Conservation (phyloP, 2,113 vertebrate species). For the Baryphthengus martii region DNA sequence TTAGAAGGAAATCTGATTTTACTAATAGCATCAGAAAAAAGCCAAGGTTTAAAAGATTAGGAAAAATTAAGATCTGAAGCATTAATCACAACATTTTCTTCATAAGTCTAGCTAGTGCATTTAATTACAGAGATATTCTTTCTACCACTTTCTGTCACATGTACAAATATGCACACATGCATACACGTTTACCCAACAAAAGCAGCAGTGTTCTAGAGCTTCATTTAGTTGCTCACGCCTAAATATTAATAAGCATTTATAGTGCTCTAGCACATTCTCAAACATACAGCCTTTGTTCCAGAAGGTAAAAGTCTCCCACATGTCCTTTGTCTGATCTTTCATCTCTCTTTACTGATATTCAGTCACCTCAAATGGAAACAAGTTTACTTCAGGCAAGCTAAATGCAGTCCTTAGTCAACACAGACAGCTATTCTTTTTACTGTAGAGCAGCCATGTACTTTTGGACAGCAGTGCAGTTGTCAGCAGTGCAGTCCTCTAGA, state of each 20-base stretch:
- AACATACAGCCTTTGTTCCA: fast-evolving
- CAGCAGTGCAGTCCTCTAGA: neutral
- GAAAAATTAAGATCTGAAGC: neutral
- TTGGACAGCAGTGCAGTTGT: neutral
- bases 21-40: neutral
- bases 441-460: neutral
- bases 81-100: neutral
- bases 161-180: fast-evolving
- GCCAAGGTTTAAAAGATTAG: neutral
- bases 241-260: neutral
- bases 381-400: neutral
- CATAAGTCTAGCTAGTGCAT: neutral
- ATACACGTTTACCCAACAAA: neutral
- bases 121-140: neutral
- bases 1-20: neutral
- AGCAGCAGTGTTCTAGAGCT: neutral
- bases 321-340: neutral
- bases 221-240: neutral
- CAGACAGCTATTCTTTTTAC: neutral
- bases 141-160: neutral
- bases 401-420: neutral
- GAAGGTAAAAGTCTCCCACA: neutral
- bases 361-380: neutral
- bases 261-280: neutral
- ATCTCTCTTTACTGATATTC: neutral